phyloP scores from a whole-genome alignment of 2,888 invertebrate genomes.

The Lobophora halterata region DNA sequence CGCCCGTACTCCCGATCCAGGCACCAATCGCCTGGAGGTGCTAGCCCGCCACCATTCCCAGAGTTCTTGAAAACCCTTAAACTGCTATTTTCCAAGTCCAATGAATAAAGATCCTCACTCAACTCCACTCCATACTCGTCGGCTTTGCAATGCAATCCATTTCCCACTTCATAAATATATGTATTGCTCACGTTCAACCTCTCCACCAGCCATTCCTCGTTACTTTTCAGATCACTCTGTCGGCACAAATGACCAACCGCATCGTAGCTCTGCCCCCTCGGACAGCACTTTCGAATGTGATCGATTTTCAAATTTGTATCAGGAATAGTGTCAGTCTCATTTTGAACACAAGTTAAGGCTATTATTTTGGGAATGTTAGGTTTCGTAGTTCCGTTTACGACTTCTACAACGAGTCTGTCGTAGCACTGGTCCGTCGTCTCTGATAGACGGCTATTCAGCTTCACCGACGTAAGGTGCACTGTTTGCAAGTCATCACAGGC shows the following conservation, averaged over 20 bases:
- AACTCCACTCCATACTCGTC: constrained; percentile 60
- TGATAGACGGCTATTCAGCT: constrained; percentile 34
- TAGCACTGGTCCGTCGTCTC: constrained; percentile 46
- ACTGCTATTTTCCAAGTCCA: constrained; percentile 49
- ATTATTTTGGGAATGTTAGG: constrained; percentile 57
- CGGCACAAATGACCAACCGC: constrained; percentile 54
- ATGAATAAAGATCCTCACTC: constrained; percentile 44
- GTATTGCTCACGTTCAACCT: constrained; percentile 38
- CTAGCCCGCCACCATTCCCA: constrained; percentile 32
- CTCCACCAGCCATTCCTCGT: constrained; percentile 47
- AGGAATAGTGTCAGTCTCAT: constrained; percentile 36
- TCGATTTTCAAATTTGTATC: constrained; percentile 41
- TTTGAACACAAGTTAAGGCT: constrained; percentile 51
- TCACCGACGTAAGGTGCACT: constrained; percentile 35
- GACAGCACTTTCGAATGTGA: constrained; percentile 67
- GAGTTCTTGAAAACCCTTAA: constrained; percentile 42
- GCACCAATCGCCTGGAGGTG: constrained; percentile 65
- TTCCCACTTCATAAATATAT: constrained; percentile 56
- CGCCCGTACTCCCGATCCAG: constrained; percentile 52
- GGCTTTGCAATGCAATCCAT: constrained; percentile 55
- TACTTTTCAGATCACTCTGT: constrained; percentile 32
- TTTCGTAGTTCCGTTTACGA: constrained; percentile 48
- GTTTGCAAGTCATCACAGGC: constrained; percentile 47
- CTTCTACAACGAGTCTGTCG: constrained; percentile 57
- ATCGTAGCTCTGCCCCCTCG: constrained; percentile 59